Evolutionary conservation across 2,888 invertebrate genomes (phyloP), one percentile per base, ranked within the genome.

Genomic region (Marronus borbonicus): DNA sequence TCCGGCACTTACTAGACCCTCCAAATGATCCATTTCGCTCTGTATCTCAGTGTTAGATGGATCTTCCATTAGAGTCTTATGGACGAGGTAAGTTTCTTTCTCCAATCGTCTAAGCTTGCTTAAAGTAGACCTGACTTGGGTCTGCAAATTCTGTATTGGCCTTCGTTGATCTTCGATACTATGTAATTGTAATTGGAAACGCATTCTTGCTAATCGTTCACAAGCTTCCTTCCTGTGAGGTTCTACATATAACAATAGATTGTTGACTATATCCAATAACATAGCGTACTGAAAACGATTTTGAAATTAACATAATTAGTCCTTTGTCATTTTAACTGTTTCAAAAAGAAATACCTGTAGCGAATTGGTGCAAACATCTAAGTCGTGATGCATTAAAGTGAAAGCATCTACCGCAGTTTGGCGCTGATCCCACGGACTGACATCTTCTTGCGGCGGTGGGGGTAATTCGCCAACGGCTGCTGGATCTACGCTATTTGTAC

Each of bases 261-360:
- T 98, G 90, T 99, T 99, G 2, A 99, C 96, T 83, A 99, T 96
- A 89, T 99, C 99, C 84, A 99, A 90, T 55, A 99, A 93, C 97
- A 99, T 98, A 1, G 96, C 96, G 88, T 98, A 99, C 93, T 97
- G 92, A 74, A 85, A 85, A 8, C 2, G 36, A 24, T 44, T 50
- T 52, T 7, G 17, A n/a, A 52, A 7, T 12, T n/a, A 17, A 44
- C 1, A 44, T 2, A 8, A 2, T 44, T 8, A 44, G 2, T 58
- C 55, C 20, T 8, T 10, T 17, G 14, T 52, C 5, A 52, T 52
- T 17, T 20, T 1, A 8, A 24, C 2, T 58, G 5, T 20, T 20
- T 39, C 2, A 14, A 14, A 49, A 36, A 14, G 44, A 50, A 17
- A 39, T 84, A 94, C 94, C 90, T 95, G 95, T 82, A 96, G 87